Evolutionary conservation across 1,140 invertebrate genomes (phyloP).

Genomic region (Trigoniulus corallinus): DNA sequence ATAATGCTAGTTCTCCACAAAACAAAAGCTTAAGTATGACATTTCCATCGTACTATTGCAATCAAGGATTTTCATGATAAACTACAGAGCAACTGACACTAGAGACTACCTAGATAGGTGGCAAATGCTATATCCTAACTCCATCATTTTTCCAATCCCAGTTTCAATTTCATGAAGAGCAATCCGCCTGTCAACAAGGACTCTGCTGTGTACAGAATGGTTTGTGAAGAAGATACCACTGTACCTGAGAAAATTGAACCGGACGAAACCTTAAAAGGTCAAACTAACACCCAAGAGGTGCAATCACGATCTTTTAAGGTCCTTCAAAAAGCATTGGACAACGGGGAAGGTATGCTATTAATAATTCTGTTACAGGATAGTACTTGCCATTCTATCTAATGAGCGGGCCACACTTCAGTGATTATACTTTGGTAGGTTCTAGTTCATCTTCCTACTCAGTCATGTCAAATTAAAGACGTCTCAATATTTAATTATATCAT

Average conservation of each 20-base stretch:
- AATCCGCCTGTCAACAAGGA: slow-evolving; percentile 31
- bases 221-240: slow-evolving; percentile 73
- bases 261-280: not conserved
- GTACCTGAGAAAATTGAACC: slow-evolving; percentile 6
- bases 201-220: slow-evolving; percentile 80
- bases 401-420: no score
- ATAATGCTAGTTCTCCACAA: no score
- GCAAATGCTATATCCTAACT: no score
- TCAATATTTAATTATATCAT: no score
- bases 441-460: not conserved
- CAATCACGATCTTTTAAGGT: slow-evolving; percentile 26
- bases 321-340: slow-evolving; percentile 23
- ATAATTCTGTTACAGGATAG: not conserved
- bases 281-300: slow-evolving; percentile 11
- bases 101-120: no score
- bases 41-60: no score
- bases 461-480: no score
- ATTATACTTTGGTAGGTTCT: no score
- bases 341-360: slow-evolving; percentile 21
- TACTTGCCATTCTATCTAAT: not conserved
- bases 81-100: no score
- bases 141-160: no score
- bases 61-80: no score
- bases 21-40: no score
- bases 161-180: slow-evolving; percentile 91